Conservation (phyloP, 2,113 vertebrate species). For the Chrysemys picta region DNA sequence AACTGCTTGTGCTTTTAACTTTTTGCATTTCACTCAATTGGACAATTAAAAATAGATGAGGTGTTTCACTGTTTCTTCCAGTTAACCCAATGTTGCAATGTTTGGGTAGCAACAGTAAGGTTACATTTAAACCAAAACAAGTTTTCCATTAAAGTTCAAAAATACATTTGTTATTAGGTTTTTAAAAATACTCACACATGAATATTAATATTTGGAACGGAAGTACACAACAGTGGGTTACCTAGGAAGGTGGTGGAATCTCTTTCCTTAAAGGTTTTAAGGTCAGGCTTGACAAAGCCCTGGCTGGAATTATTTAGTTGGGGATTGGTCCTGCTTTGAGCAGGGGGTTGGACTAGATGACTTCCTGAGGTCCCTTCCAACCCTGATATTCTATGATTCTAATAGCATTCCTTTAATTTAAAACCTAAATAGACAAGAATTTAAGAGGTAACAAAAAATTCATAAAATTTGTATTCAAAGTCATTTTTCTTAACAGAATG, state of each 20-base stretch:
- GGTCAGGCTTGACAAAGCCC: too few relatives aligned
- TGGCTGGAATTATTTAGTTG: too few relatives aligned
- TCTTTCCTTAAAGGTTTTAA: too few relatives aligned
- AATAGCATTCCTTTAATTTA: not conserved
- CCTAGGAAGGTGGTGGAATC: too few relatives aligned
- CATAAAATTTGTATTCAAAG: not conserved
- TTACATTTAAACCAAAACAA: not conserved
- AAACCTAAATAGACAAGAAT: not conserved
- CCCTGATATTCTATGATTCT: too few relatives aligned
- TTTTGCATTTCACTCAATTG: not conserved
- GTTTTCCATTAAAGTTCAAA: not conserved
- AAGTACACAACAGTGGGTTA: not conserved
- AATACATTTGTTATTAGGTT: not conserved
- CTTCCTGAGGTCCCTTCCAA: too few relatives aligned
- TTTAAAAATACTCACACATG: not conserved
- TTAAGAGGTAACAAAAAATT: not conserved
- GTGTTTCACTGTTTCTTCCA: not conserved
- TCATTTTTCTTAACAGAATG: not conserved
- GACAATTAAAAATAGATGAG: not conserved
- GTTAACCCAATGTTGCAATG: not conserved
- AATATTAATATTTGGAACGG: not conserved
- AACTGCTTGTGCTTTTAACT: not conserved
- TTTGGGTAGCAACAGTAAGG: not conserved
- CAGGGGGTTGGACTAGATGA: too few relatives aligned
- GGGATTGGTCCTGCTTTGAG: too few relatives aligned